Evolutionary conservation across 2,888 invertebrate genomes (phyloP).

Genomic region (Drosophila anceps): DNA sequence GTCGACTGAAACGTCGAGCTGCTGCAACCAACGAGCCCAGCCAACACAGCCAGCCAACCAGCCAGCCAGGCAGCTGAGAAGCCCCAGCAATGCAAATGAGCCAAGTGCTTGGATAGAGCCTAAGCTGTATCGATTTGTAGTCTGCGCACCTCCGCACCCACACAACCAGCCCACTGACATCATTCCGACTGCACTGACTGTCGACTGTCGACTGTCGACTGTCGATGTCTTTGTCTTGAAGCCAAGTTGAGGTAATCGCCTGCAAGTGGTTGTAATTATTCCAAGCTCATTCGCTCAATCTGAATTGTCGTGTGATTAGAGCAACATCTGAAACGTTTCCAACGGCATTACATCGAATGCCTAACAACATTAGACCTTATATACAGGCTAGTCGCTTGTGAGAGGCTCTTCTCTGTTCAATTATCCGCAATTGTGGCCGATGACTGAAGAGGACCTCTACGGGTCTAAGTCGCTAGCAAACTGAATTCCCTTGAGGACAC

Average conservation of each 20-base stretch:
- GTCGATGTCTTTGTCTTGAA: not conserved
- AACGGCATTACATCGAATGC: not conserved
- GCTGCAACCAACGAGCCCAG: not conserved
- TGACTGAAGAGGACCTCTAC: not conserved
- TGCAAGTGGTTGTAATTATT: not conserved
- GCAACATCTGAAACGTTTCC: not conserved
- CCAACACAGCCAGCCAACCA: not conserved
- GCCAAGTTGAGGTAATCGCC: conserved; percentile 19
- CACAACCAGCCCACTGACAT: conserved; percentile 16
- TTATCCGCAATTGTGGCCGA: not conserved
- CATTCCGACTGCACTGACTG: conserved; percentile 7
- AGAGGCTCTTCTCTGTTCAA: not conserved
- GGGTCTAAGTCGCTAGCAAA: not conserved
- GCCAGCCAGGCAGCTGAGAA: conserved; percentile 9
- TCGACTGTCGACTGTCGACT: not conserved
- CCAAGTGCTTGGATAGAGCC: not conserved
- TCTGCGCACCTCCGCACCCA: not conserved
- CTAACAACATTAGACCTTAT: not conserved
- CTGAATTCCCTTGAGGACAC: not conserved
- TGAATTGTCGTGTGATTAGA: not conserved
- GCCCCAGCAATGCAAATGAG: conserved; percentile 18
- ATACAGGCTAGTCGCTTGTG: not conserved
- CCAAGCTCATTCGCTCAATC: not conserved
- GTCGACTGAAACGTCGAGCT: conserved; percentile 7
- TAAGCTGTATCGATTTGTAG: conserved; percentile 36